phyloP scores from a whole-genome alignment of 2,113 vertebrate species.

The Pogonocichla stellata region DNA sequence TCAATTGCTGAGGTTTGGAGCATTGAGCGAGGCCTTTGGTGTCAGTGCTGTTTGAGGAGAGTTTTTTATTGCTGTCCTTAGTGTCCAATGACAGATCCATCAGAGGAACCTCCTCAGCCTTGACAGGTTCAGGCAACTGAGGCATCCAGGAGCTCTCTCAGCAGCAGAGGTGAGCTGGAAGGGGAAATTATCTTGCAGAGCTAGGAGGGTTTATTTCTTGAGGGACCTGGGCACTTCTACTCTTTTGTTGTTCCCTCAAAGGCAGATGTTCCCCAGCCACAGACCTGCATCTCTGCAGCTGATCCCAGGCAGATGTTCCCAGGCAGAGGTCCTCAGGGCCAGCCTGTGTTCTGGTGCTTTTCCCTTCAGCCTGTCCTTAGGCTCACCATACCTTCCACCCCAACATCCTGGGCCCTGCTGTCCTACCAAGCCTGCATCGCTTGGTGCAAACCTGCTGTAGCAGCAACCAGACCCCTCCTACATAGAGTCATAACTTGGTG shows the following conservation, averaged over 20 bases:
- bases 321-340: not conserved
- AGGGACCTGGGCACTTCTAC: not conserved
- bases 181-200: not conserved
- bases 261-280: not conserved
- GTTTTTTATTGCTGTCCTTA: not conserved
- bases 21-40: fast-evolving
- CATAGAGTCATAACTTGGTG: not conserved
- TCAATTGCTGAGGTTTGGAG: not conserved
- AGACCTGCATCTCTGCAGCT: not conserved
- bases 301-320: not conserved
- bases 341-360: not conserved
- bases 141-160: not conserved
- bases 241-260: not conserved
- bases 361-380: not conserved
- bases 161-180: not conserved
- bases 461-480: not conserved
- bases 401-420: too few relatives aligned
- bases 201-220: not conserved
- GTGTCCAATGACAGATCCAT: not conserved
- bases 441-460: not conserved
- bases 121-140: not conserved
- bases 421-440: not conserved
- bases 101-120: not conserved
- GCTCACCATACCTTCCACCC: not conserved
- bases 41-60: not conserved